Evolutionary conservation across 2,113 vertebrate species (phyloP), one percentile per base, ranked within the genome.

Genomic region (Hucho hucho): DNA sequence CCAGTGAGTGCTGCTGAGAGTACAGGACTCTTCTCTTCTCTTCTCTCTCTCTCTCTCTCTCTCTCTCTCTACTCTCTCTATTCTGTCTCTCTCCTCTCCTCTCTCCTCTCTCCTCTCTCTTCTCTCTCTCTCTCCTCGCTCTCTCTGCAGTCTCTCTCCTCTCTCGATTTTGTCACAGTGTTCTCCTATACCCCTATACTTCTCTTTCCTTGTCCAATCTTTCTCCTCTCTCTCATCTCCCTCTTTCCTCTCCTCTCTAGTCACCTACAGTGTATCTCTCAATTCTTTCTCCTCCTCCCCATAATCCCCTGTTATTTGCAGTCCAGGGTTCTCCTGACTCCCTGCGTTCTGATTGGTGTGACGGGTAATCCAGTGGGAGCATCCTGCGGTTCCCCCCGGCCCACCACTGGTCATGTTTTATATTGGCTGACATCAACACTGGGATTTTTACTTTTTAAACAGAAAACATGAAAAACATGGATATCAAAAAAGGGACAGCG

Each of bases 61-160:
- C 4, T 29, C 29, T 29, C 9, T 47, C 14, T 20, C n/a, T n/a
- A n/a, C n/a, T n/a, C n/a, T 26, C 32, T 37, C 32, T 7, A 1
- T 14, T 24, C n/a, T 64, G 0, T 22, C 22, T 63, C 61, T 63
- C 20, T 24, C 22, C 24, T n/a, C 24, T 3, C 24, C 22, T 16
- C 16, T 14, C 16, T 69, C 28, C 24, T 32, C 2, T 59, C 49
- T 28, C 4, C 16, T 58, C 24, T 32, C 2, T 29, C 49, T 56
- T 68, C 74, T 72, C 1, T 75, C 68, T 24, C 61, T 53, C 69
- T 66, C n/a, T n/a, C n/a, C n/a, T n/a, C n/a, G n/a, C n/a, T n/a
- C n/a, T n/a, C 61, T 47, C 61, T 72, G 32, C 73, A 25, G 26
- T n/a, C 20, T 18, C 16, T 68, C 66, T 77, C 46, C 83, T 82